phyloP scores from a whole-genome alignment of 2,113 vertebrate genomes.

The Rhinopomastus cyanomelas region DNA sequence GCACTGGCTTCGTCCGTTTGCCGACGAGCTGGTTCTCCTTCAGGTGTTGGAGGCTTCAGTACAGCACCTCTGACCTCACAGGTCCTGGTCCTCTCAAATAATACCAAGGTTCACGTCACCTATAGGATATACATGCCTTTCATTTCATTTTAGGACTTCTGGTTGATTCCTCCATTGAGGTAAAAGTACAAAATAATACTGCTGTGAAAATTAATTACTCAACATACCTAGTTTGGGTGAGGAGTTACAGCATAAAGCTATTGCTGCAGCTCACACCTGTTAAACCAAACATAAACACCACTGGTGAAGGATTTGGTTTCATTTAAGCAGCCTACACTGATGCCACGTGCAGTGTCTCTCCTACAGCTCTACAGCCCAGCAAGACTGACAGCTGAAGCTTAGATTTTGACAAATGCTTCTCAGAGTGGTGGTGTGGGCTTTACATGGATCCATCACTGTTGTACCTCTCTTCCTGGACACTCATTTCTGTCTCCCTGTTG shows the following conservation, averaged over 20 bases:
- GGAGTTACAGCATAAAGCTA: not conserved
- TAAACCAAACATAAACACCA: not conserved
- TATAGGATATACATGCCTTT: not conserved
- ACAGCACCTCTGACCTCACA: not conserved
- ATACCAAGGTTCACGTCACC: not conserved
- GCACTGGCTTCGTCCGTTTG: not conserved
- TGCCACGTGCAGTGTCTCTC: not conserved
- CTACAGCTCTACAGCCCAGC: not conserved
- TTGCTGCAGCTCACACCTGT: not conserved
- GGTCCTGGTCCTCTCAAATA: not conserved
- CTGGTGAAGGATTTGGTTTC: not conserved
- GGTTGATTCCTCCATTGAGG: not conserved
- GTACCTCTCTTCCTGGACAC: not conserved
- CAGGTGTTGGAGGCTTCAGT: not conserved
- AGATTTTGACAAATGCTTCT: not conserved
- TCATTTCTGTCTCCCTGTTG: rapidly evolving
- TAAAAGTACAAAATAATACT: not conserved
- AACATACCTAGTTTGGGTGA: rapidly evolving
- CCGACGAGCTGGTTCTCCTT: not conserved
- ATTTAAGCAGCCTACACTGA: not conserved
- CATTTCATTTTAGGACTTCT: not conserved
- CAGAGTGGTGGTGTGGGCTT: not conserved
- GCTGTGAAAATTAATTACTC: rapidly evolving
- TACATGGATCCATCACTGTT: rapidly evolving
- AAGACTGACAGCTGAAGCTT: not conserved